Evolutionary conservation across 2,113 vertebrate species (phyloP), one percentile per base, ranked within the genome.

Genomic region (Ploceus nigricollis): DNA sequence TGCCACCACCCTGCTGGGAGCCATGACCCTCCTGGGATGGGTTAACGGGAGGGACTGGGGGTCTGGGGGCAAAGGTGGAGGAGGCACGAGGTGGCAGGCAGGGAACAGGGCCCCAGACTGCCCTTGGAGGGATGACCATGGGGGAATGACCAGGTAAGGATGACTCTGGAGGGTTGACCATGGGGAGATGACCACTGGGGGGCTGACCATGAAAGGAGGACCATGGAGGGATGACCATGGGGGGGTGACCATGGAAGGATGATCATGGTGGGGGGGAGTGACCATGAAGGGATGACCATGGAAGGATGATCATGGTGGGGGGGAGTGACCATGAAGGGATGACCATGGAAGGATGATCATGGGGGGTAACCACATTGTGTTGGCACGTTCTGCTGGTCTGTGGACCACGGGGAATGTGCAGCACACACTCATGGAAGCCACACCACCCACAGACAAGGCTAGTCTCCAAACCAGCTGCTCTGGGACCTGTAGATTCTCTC

Each of bases 351-450:
- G 6, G 25, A 14, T 78, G 60, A n/a, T 4, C 11, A 5, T 17
- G 23, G 8, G 5, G 6, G 30, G 4, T 53, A 47, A 28, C 5
- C 24, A 6, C 4, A 0, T 20, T 33, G 45, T 0, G 1, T 3
- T 77, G 64, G 25, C 0, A 0, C n/a, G 25, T 56, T 25, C 58
- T 81, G 28, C 21, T 0, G 0, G 40, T 56, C 78, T 69, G 1
- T 14, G 50, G 25, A 9, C 50, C 10, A 40, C 0, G 0, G 31
- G 35, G 78, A 73, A 81, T 9, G 4, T 30, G 22, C 42, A 79
- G 61, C 22, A 88, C n/a, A 5, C 1, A 6, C 31, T 87, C 50
- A 20, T 1, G 6, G 68, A 83, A 89, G n/a, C 54, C 37, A 7
- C 92, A 50, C 25, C 54, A 48, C 68, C 68, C 45, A 45, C 22